phyloP scores from a whole-genome alignment of 1,140 invertebrate genomes.

The Hesperophylax magnus region DNA sequence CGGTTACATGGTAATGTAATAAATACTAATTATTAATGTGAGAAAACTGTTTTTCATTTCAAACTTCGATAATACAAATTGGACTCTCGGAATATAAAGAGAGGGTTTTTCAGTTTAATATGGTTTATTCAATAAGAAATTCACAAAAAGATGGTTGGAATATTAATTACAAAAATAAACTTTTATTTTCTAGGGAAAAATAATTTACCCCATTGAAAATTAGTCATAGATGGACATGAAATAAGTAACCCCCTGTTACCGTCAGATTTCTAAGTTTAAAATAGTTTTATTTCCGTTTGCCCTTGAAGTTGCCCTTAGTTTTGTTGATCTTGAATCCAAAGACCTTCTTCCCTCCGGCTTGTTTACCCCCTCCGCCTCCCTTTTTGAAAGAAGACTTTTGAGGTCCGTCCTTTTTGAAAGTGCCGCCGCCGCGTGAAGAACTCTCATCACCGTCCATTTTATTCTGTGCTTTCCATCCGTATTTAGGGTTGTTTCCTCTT shows the following conservation, averaged over 20 bases:
- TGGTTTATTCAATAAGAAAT: neutral
- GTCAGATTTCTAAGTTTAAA: no score
- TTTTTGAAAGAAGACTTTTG: constrained; percentile 37
- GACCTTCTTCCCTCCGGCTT: constrained; percentile 61
- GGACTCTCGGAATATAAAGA: no score
- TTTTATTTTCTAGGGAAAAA: no score
- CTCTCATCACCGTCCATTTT: constrained; percentile 29
- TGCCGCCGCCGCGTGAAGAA: constrained; percentile 25
- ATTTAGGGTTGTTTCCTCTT: constrained; percentile 58
- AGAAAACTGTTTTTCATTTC: no score
- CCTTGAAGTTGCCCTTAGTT: constrained; percentile 57
- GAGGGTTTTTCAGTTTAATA: no score
- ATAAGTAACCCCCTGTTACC: no score
- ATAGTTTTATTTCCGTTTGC: constrained; percentile 39
- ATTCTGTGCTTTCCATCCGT: constrained; percentile 53
- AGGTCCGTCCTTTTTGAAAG: constrained; percentile 58
- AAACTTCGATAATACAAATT: no score
- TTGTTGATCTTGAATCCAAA: constrained; percentile 66
- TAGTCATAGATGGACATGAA: no score
- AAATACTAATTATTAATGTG: no score
- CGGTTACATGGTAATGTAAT: no score
- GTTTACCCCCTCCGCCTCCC: constrained; percentile 26
- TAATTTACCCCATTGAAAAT: no score
- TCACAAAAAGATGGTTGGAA: constrained; percentile 52
- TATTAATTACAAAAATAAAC: no score